These are phyloP conservation scores for Pogonocherus hispidulus DNA, from an alignment of 2,888 invertebrate species.

Conservation along the genomic window DNA sequence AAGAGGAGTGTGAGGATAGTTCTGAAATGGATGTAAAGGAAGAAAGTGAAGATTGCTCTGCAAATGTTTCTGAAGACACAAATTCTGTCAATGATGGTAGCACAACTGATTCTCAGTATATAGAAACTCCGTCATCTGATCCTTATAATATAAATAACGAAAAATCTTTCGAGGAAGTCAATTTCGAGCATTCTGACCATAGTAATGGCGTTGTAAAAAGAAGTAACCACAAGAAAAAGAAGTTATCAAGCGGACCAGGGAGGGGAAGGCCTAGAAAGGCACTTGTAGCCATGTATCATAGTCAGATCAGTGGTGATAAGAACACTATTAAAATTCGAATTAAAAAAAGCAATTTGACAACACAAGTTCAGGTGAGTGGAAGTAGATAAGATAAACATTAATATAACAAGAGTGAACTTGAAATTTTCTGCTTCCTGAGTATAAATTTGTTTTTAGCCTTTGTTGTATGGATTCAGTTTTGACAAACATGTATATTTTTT, in stretches of 20 bases:
- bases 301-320: slow-evolving; percentile 76
- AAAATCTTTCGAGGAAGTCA: slow-evolving; percentile 39
- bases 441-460: too few relatives aligned
- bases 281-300: slow-evolving; percentile 72
- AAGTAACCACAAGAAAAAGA: slow-evolving; percentile 54
- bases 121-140: slow-evolving; percentile 38
- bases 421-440: too few relatives aligned
- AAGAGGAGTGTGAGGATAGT: slow-evolving; percentile 35
- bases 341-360: slow-evolving; percentile 72
- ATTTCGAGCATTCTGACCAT: slow-evolving; percentile 44
- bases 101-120: slow-evolving; percentile 26
- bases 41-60: slow-evolving; percentile 33
- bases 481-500: too few relatives aligned
- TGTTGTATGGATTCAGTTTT: too few relatives aligned
- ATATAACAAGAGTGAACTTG: too few relatives aligned
- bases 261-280: slow-evolving; percentile 69
- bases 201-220: slow-evolving; percentile 61
- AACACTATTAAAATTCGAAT: slow-evolving; percentile 80
- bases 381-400: too few relatives aligned
- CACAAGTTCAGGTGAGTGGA: slow-evolving; percentile 54
- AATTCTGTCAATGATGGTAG: slow-evolving; percentile 32
- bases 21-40: slow-evolving; percentile 35
- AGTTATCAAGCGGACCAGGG: slow-evolving; percentile 58
- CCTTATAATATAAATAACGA: slow-evolving; percentile 46
- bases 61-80: slow-evolving; percentile 29